These are phyloP conservation scores for Biston betularia DNA, from an alignment of 2,888 invertebrate species.

Conservation along the genomic window DNA sequence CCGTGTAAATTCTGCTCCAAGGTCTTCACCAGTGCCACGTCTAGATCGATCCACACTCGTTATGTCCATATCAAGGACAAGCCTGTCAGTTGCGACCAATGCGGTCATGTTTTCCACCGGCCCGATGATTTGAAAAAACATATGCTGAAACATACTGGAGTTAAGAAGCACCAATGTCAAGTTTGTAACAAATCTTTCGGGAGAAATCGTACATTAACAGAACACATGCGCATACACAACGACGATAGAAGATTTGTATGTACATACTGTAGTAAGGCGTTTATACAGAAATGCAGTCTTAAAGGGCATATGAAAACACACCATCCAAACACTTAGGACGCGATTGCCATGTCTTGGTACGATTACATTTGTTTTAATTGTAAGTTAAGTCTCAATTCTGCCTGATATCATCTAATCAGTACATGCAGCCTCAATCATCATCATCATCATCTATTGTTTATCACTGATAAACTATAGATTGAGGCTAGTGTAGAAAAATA, in stretches of 20 bases:
- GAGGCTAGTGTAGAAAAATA: no score
- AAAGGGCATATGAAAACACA: slow-evolving; percentile 37
- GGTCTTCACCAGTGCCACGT: slow-evolving; percentile 24
- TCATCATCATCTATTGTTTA: no score
- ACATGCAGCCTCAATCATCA: no score
- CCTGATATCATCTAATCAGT: no score
- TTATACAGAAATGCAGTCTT: slow-evolving; percentile 43
- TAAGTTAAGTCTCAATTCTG: no score
- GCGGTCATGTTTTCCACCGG: slow-evolving; percentile 5
- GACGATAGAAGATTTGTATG: slow-evolving; percentile 44
- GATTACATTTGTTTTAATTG: not conserved
- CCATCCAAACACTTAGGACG: slow-evolving; percentile 19
- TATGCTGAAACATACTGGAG: slow-evolving; percentile 63
- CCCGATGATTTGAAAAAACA: slow-evolving; percentile 24
- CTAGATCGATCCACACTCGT: slow-evolving; percentile 10
- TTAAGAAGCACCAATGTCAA: slow-evolving; percentile 62
- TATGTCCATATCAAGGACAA: slow-evolving; percentile 13
- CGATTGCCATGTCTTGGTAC: not conserved
- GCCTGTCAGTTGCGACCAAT: not conserved
- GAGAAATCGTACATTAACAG: slow-evolving; percentile 45
- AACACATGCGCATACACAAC: slow-evolving; percentile 51
- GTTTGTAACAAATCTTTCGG: slow-evolving; percentile 59
- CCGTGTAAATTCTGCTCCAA: slow-evolving; percentile 33
- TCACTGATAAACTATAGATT: no score
- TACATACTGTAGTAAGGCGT: slow-evolving; percentile 36